Conservation (phyloP, 2,888 invertebrate genomes). For the Andrena fulva region DNA sequence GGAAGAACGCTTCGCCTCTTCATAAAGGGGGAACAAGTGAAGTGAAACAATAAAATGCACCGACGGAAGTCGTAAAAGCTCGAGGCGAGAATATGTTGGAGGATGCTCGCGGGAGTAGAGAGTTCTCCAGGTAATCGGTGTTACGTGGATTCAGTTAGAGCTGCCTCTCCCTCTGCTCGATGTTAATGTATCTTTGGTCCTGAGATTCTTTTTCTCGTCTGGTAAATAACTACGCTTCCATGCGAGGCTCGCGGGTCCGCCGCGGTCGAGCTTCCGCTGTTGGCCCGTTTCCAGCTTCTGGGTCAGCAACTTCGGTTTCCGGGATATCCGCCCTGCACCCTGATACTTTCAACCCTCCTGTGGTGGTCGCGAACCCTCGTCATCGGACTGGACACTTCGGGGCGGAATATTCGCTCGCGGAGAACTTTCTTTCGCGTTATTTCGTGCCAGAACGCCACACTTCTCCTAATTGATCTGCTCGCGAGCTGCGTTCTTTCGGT, state of each 20-base stretch:
- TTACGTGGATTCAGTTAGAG: conserved; percentile 5
- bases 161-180: not conserved
- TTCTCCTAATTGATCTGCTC: not conserved
- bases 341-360: conserved; percentile 36
- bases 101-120: not conserved
- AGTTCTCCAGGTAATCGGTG: not conserved
- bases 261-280: conserved; percentile 35
- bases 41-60: not conserved
- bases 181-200: conserved; percentile 22
- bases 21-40: not conserved
- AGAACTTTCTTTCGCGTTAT: not conserved
- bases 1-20: no score
- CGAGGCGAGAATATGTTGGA: not conserved
- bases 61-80: not conserved
- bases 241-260: conserved; percentile 30
- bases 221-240: conserved; percentile 58
- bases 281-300: conserved; percentile 62
- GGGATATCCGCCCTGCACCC: conserved; percentile 21
- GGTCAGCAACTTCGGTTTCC: conserved; percentile 58
- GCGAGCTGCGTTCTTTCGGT: not conserved
- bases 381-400: not conserved
- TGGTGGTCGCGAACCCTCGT: not conserved
- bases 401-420: not conserved
- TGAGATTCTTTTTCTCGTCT: conserved; percentile 20
- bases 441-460: not conserved